Conservation (phyloP, 2,888 invertebrate genomes). For the Dicranocentrus wangi region DNA sequence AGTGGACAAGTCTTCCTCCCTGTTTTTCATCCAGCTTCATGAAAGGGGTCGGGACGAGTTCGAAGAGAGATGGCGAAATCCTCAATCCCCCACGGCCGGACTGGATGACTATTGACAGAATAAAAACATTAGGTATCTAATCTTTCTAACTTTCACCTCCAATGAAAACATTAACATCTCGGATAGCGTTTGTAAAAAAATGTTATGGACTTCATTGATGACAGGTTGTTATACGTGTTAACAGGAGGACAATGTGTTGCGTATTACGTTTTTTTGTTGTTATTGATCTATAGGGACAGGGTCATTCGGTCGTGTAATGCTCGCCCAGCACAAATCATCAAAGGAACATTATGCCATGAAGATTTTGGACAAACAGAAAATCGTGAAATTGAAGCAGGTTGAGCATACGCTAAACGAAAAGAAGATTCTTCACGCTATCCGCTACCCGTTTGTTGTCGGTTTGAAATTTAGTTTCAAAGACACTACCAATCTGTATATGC, state of each 20-base stretch:
- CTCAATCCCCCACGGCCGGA: slow-evolving; percentile 80
- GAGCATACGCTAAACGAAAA: slow-evolving; percentile 99
- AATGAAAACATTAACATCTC: too few relatives aligned
- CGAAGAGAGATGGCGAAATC: slow-evolving; percentile 97
- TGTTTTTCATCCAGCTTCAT: too few relatives aligned
- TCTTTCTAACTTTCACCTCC: too few relatives aligned
- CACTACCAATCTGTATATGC: slow-evolving; percentile 99
- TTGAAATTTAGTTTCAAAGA: slow-evolving; percentile 99
- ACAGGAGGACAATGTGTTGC: too few relatives aligned
- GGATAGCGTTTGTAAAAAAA: too few relatives aligned
- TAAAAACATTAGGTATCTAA: slow-evolving; percentile 99
- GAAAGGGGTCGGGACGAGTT: slow-evolving; percentile 98
- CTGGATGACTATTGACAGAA: slow-evolving; percentile 98
- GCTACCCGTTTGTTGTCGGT: slow-evolving; percentile 98
- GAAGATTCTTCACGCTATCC: slow-evolving; percentile 98
- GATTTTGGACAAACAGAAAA: slow-evolving; percentile 99
- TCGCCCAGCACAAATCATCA: slow-evolving; percentile 95
- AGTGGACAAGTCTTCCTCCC: too few relatives aligned
- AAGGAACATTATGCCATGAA: slow-evolving; percentile 99
- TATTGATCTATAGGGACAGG: too few relatives aligned
- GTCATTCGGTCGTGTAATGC: slow-evolving; percentile 99
- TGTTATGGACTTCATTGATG: too few relatives aligned
- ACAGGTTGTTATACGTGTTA: too few relatives aligned
- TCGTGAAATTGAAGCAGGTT: slow-evolving; percentile 99
- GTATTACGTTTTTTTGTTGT: too few relatives aligned